Conservation (phyloP, 2,113 vertebrate genomes). For the Sphaerodactylus townsendi region DNA sequence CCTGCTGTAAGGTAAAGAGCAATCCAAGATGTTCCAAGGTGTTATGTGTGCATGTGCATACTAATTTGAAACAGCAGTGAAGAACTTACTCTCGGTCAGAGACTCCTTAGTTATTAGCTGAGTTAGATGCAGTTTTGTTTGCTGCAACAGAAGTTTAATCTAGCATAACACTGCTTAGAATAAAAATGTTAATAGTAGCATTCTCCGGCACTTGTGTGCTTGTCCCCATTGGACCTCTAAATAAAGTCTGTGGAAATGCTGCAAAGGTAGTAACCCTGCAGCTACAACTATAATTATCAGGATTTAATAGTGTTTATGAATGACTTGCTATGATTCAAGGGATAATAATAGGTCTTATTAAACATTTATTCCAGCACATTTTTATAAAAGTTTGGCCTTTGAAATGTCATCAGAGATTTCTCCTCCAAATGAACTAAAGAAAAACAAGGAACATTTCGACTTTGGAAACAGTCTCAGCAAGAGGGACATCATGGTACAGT, state of each 20-base stretch:
- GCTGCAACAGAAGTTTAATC: slow-evolving; percentile 61
- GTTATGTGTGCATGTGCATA: background rate
- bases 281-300: slow-evolving; percentile 72
- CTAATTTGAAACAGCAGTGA: slow-evolving; percentile 1
- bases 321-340: slow-evolving; percentile 70
- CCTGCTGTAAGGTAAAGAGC: no score
- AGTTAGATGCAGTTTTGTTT: slow-evolving; percentile 56
- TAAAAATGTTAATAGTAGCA: slow-evolving; percentile 62
- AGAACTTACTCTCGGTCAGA: slow-evolving; percentile 37
- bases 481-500: slow-evolving; percentile 27
- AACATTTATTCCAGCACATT: slow-evolving; percentile 71
- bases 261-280: slow-evolving; percentile 68
- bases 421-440: slow-evolving; percentile 55
- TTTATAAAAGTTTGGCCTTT: slow-evolving; percentile 70
- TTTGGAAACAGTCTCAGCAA: slow-evolving; percentile 34
- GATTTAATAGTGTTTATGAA: slow-evolving; percentile 73
- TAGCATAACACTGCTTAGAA: slow-evolving; percentile 53
- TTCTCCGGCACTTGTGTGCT: slow-evolving; percentile 60
- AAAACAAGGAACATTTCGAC: slow-evolving; percentile 44
- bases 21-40: no score
- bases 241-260: slow-evolving; percentile 63
- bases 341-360: slow-evolving; percentile 72
- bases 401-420: slow-evolving; percentile 54
- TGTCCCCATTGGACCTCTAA: slow-evolving; percentile 71
- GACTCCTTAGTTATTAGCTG: slow-evolving; percentile 42